Conservation (phyloP, 2,797 vertebrate species). For the Myioborus melanocephalus region DNA sequence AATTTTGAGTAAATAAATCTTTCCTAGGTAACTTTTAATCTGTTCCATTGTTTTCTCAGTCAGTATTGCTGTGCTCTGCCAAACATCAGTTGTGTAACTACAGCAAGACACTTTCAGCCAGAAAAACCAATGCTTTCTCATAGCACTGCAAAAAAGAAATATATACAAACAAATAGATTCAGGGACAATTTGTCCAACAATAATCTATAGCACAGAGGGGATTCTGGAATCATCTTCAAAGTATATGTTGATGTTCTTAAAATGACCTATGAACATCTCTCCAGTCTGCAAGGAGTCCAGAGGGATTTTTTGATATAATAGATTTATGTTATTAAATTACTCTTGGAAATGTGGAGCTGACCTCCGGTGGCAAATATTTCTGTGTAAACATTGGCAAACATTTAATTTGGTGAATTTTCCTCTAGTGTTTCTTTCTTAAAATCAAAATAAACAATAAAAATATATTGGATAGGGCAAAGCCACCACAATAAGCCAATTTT, state of each 20-base stretch:
- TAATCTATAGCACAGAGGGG: not conserved
- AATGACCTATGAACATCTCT: constrained; percentile 20
- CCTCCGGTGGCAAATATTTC: constrained; percentile 46
- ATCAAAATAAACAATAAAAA: constrained; percentile 63
- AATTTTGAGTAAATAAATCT: not conserved
- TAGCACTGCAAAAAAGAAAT: not conserved
- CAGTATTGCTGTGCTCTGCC: not conserved
- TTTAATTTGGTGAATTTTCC: constrained; percentile 26
- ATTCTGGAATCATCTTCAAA: constrained; percentile 41
- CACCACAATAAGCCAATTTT: constrained; percentile 9
- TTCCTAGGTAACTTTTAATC: not conserved
- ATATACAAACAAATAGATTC: not conserved
- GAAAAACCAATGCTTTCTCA: not conserved
- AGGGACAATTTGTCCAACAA: constrained; percentile 20
- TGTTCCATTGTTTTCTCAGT: not conserved
- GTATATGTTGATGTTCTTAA: constrained; percentile 14
- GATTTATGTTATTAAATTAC: constrained; percentile 65
- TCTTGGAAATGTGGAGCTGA: constrained; percentile 15
- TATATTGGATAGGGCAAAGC: not conserved
- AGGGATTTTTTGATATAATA: constrained; percentile 13
- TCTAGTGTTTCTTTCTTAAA: constrained; percentile 42
- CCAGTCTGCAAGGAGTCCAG: constrained; percentile 18
- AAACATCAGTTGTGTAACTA: not conserved
- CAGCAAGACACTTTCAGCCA: not conserved
- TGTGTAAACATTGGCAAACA: constrained; percentile 37